These are phyloP conservation scores for Pelosia muscerda DNA, from an alignment of 2,888 invertebrate species.

Conservation along the genomic window DNA sequence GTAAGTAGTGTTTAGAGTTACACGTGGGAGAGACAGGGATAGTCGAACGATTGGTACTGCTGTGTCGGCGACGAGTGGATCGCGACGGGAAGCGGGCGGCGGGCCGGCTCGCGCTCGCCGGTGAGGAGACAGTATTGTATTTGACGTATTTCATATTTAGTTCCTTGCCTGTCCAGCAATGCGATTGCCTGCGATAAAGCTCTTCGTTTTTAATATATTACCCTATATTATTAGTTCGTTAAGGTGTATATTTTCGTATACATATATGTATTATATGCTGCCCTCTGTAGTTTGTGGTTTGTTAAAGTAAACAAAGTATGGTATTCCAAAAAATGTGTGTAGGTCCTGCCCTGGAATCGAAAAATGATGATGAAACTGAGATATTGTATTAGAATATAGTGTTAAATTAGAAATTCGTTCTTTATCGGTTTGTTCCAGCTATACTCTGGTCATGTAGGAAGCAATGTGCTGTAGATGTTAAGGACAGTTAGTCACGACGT, in stretches of 20 bases:
- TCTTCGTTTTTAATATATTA: conserved; percentile 55
- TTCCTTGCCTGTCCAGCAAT: conserved; percentile 60
- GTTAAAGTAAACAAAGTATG: conserved; percentile 33
- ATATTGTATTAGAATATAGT: conserved; percentile 21
- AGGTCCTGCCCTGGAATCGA: conserved; percentile 27
- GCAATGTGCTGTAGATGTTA: conserved; percentile 31
- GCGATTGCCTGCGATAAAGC: conserved; percentile 41
- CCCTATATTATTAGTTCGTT: conserved; percentile 53
- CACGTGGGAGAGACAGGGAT: conserved; percentile 53
- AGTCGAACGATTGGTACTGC: conserved; percentile 47
- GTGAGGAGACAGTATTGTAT: conserved; percentile 70
- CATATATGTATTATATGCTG: conserved; percentile 41
- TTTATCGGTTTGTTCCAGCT: conserved; percentile 5
- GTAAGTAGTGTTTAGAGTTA: conserved; percentile 54
- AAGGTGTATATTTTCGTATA: conserved; percentile 60
- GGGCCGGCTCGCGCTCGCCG: conserved; percentile 20
- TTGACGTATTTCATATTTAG: conserved; percentile 62
- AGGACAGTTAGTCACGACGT: conserved; percentile 26
- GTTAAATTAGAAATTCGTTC: background rate
- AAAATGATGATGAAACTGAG: conserved; percentile 21
- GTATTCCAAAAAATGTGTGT: conserved; percentile 28
- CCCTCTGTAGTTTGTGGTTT: conserved; percentile 32
- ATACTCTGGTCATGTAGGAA: conserved; percentile 23
- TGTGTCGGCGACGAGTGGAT: conserved; percentile 39
- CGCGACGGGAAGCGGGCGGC: conserved; percentile 29